Evolutionary conservation across 2,888 invertebrate genomes (phyloP).

Genomic region (Poecilus cupreus): DNA sequence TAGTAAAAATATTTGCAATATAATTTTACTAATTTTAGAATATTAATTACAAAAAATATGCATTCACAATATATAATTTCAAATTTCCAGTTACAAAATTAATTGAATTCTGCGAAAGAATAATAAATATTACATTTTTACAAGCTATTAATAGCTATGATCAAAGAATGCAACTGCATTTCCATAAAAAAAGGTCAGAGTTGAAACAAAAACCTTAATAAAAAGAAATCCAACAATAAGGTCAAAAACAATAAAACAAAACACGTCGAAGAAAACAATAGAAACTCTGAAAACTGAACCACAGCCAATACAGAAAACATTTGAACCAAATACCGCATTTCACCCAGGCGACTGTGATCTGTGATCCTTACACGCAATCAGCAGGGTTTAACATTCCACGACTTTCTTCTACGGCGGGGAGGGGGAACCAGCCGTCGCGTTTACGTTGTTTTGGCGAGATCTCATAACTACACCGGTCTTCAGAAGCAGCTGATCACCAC

Average conservation of each 20-base stretch:
- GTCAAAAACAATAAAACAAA: neutral
- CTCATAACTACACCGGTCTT: constrained; percentile 38
- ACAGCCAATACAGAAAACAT: neutral
- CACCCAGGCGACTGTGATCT: neutral
- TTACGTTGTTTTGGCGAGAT: constrained; percentile 39
- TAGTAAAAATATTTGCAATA: too few species aligned
- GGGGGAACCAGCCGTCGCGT: constrained; percentile 28
- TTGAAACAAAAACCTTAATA: neutral
- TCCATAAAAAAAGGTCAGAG: neutral
- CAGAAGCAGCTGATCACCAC: constrained; percentile 12
- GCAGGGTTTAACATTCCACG: constrained; percentile 2
- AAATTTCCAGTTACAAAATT: neutral
- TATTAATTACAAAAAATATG: too few species aligned
- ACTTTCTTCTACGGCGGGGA: constrained; percentile 39
- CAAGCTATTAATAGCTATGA: neutral
- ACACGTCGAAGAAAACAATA: neutral
- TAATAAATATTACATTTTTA: neutral
- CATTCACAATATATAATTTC: too few species aligned
- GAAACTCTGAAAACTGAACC: neutral
- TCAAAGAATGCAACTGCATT: neutral
- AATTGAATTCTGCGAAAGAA: neutral
- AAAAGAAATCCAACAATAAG: neutral
- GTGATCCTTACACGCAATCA: neutral
- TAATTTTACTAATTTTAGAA: too few species aligned
- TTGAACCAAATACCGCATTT: neutral